These are phyloP conservation scores for Priapulus caudatus DNA, from an alignment of 2,888 invertebrate genomes.

Conservation along the genomic window DNA sequence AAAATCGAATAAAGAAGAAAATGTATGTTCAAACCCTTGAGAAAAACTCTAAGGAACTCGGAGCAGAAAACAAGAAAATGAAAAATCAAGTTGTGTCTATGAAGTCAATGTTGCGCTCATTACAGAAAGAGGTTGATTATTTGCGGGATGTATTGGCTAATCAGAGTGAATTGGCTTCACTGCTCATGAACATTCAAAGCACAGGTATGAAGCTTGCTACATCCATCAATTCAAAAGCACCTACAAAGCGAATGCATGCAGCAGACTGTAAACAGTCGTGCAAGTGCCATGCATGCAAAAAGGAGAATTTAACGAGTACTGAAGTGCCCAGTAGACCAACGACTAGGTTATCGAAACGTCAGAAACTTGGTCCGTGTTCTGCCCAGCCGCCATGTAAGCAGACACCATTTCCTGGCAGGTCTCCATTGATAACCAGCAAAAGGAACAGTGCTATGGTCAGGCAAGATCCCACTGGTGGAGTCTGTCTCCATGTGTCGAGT, in stretches of 20 bases:
- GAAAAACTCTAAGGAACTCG: constrained; percentile 40
- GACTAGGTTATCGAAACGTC: too few relatives aligned
- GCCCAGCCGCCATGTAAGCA: too few relatives aligned
- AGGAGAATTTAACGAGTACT: too few relatives aligned
- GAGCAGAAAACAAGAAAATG: constrained; percentile 43
- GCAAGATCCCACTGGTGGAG: constrained; percentile 39
- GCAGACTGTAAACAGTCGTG: too few relatives aligned
- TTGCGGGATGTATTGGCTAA: constrained; percentile 46
- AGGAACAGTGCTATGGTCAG: constrained; percentile 5
- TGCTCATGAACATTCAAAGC: constrained; percentile 41
- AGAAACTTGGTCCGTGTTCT: too few relatives aligned
- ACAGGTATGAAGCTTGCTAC: too few relatives aligned
- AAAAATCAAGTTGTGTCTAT: constrained; percentile 39
- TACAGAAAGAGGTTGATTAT: constrained; percentile 48
- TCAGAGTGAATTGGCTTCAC: constrained; percentile 43
- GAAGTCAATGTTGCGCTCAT: too few relatives aligned
- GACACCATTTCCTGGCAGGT: neutral
- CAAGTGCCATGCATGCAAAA: too few relatives aligned
- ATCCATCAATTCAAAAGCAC: too few relatives aligned
- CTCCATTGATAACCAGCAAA: too few relatives aligned
- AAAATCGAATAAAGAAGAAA: constrained; percentile 51
- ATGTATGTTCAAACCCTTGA: constrained; percentile 48
- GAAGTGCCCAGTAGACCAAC: too few relatives aligned
- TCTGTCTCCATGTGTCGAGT: constrained; percentile 48
- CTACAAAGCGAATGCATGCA: too few relatives aligned